Conservation (phyloP, 2,797 vertebrate genomes). For the Liasis olivaceus region DNA sequence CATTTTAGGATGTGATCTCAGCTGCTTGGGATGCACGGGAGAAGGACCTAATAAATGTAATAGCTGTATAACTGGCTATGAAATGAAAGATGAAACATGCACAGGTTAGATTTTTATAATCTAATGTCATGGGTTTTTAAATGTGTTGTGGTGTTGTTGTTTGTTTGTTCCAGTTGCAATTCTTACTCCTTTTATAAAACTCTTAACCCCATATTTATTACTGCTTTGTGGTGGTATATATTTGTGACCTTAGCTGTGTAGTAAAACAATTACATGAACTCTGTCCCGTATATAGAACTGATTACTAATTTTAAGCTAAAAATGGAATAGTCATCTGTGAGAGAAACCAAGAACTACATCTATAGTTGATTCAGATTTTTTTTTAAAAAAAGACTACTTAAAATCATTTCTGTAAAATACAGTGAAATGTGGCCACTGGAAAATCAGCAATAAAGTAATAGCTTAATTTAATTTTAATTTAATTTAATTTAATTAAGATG, state of each 20-base stretch:
- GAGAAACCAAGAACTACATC: not conserved
- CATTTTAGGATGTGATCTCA: conserved; percentile 82
- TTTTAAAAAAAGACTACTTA: not conserved
- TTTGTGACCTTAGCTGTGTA: not conserved
- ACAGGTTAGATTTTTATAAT: conserved; percentile 73
- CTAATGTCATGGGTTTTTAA: not conserved
- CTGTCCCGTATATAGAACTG: not conserved
- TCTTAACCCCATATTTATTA: not conserved
- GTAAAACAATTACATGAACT: not conserved
- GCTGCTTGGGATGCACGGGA: conserved; percentile 85
- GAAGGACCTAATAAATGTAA: conserved; percentile 81
- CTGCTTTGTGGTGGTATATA: not conserved
- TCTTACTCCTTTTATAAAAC: too few species aligned
- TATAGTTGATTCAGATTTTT: not conserved
- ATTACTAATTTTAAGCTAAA: not conserved
- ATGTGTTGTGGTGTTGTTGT: not conserved
- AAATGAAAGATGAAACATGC: conserved; percentile 79
- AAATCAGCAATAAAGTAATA: not conserved
- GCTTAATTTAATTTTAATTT: not conserved
- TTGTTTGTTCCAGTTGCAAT: too few species aligned
- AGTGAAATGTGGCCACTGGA: not conserved
- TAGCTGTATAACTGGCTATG: conserved; percentile 81
- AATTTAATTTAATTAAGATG: not conserved
- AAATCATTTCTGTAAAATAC: not conserved
- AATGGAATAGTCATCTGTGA: not conserved